Conservation (phyloP, 2,888 invertebrate species). For the Cataglyphis albicans region DNA sequence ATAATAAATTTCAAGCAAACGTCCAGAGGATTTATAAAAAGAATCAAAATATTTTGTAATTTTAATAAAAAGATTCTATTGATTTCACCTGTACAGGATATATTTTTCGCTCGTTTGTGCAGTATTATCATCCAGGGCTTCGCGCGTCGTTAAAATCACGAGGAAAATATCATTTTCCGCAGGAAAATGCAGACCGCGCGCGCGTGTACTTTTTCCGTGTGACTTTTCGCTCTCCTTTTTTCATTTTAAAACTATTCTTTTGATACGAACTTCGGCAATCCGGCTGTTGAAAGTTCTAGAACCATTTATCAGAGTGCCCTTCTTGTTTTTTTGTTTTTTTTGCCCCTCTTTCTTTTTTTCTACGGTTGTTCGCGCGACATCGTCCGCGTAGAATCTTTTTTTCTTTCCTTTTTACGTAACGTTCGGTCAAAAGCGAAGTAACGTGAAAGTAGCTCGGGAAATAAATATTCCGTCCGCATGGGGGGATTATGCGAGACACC, state of each 20-base stretch:
- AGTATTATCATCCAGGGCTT: not conserved
- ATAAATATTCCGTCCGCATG: conserved; percentile 49
- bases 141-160: conserved; percentile 35
- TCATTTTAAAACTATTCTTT: conserved; percentile 53
- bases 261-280: conserved; percentile 53
- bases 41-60: not conserved
- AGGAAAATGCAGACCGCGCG: conserved; percentile 14
- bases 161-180: conserved; percentile 43
- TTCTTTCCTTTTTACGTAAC: conserved; percentile 36
- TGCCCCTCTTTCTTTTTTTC: not conserved
- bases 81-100: not conserved
- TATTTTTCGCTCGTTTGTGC: not conserved
- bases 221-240: conserved; percentile 39
- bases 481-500: conserved; percentile 39
- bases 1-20: not conserved
- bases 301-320: conserved; percentile 46
- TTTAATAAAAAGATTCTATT: not conserved
- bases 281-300: conserved; percentile 49
- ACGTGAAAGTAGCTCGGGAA: conserved; percentile 56
- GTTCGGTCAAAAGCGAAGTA: conserved; percentile 50
- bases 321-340: conserved; percentile 31
- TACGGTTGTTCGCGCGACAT: conserved; percentile 38
- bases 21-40: not conserved
- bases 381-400: conserved; percentile 30
- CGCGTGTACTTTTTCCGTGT: conserved; percentile 18